A percentile compares a stretch with the other conserved stretches of the same genome.
Conservation (phyloP, 1,140 invertebrate species). For the Phthorimaea operculella region DNA sequence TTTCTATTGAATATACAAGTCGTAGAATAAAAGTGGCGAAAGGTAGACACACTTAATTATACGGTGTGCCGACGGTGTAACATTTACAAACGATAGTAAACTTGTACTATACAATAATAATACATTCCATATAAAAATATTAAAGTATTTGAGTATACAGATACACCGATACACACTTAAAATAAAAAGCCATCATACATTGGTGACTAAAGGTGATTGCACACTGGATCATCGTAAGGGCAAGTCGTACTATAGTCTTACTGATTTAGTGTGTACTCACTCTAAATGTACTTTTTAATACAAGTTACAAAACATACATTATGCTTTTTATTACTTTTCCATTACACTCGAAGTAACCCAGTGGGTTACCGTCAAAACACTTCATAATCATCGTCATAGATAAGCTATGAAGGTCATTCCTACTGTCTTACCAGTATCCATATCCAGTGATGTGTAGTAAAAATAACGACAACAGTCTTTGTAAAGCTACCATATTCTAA, state of each 20-base stretch:
- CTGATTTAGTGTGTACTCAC: not conserved
- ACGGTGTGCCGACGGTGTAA: constrained; percentile 12
- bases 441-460: constrained; percentile 4
- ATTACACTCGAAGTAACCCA: not conserved
- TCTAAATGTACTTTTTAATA: not conserved
- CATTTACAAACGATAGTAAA: constrained; percentile 11
- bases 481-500: constrained; percentile 13
- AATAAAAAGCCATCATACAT: constrained; percentile 4
- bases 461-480: constrained; percentile 20
- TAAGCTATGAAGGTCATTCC: not conserved
- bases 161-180: no score
- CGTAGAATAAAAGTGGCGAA: constrained; percentile 19
- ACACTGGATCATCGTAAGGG: not conserved
- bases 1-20: constrained; percentile 24
- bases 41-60: constrained; percentile 15
- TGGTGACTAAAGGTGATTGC: not conserved
- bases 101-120: constrained; percentile 18
- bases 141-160: constrained; percentile 4
- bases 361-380: not conserved
- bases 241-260: no score
- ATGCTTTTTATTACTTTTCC: not conserved
- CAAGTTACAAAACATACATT: constrained; percentile 1
- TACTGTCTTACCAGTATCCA: not conserved
- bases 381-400: not conserved
- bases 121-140: constrained; percentile 28